These are phyloP conservation scores for Meda fulgida DNA, from an alignment of 2,797 vertebrate genomes.

Conservation along the genomic window DNA sequence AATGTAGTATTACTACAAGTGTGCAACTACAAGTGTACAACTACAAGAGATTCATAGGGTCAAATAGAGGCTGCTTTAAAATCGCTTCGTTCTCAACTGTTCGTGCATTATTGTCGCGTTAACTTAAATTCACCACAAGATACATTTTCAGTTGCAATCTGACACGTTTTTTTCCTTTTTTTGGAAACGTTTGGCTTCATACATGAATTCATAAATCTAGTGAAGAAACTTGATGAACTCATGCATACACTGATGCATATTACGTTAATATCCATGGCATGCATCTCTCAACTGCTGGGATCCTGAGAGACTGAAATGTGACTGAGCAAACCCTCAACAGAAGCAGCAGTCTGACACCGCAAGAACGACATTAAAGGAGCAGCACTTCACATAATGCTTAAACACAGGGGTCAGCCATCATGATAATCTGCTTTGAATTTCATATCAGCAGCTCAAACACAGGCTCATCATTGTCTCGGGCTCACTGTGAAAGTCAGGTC, in stretches of 20 bases:
- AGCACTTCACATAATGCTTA: conserved; percentile 41
- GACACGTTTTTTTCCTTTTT: too few relatives aligned
- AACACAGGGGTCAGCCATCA: conserved; percentile 47
- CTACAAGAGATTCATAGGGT: too few relatives aligned
- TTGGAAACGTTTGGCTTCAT: too few relatives aligned
- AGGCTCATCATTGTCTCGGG: conserved; percentile 28
- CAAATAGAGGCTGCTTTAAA: too few relatives aligned
- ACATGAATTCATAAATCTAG: conserved; percentile 29
- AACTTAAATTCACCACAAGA: too few relatives aligned
- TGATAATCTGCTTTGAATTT: conserved; percentile 38
- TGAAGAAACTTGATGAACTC: conserved; percentile 37
- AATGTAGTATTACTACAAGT: too few relatives aligned
- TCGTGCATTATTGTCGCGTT: too few relatives aligned
- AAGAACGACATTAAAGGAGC: conserved; percentile 23
- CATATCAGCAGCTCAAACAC: conserved; percentile 34
- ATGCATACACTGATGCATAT: not conserved
- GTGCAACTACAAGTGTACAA: too few relatives aligned
- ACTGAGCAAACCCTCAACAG: conserved; percentile 15
- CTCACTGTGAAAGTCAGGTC: conserved; percentile 10
- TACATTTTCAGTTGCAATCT: too few relatives aligned
- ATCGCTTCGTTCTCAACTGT: too few relatives aligned
- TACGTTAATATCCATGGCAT: conserved; percentile 48
- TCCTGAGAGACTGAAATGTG: conserved; percentile 2
- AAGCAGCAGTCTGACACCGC: conserved; percentile 15
- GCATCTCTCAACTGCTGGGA: conserved; percentile 31